Evolutionary conservation across 2,113 vertebrate genomes (phyloP), one percentile per base, ranked within the genome.

Genomic region (Carassius gibelio): DNA sequence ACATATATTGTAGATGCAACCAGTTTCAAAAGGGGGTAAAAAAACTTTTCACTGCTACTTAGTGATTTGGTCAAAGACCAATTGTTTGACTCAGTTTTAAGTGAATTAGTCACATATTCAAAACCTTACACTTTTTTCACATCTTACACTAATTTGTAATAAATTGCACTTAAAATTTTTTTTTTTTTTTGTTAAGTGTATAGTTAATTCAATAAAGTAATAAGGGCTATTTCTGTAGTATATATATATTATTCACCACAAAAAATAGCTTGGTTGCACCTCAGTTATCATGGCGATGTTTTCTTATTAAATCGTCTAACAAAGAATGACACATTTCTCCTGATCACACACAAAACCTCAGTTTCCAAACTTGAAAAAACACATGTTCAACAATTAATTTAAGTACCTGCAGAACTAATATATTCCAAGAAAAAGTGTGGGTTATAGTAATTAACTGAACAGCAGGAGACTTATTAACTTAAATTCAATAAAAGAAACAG

Each of bases 401-500:
- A 48, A 81, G 38, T 13, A 50, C 61, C 59, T 50, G 78, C 78
- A 48, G 48, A 50, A 76, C 11, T 34, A 48, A 66, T 26, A 30
- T 52, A 55, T 21, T 68, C n/a, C 2, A 34, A 8, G 42, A 9
- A 42, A 42, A 42, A 42, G 42, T 42, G 42, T 42, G 42, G 42
- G 42, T 42, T 30, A 64, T 4, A 34, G 62, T 34, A 81, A 69
- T 81, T 69, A 66, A 4, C 8, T 2, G 62, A 81, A 81, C 79
- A 55, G 62, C 62, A 14, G 45, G 80, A 81, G 10, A 14, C 80
- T 36, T 34, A 69, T 69, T 81, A 36, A 81, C 26, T 69, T 21
- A 69, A 69, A 81, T 52, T 50, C 48, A 81, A 68, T 68, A 52
- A 81, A 81, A 69, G 45, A 69, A 69, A 69, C 45, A 52, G 17